A percentile compares a stretch with the other conserved stretches of the same genome.
Conservation (phyloP, 2,797 vertebrate genomes). For the Hafferia zeledoni region DNA sequence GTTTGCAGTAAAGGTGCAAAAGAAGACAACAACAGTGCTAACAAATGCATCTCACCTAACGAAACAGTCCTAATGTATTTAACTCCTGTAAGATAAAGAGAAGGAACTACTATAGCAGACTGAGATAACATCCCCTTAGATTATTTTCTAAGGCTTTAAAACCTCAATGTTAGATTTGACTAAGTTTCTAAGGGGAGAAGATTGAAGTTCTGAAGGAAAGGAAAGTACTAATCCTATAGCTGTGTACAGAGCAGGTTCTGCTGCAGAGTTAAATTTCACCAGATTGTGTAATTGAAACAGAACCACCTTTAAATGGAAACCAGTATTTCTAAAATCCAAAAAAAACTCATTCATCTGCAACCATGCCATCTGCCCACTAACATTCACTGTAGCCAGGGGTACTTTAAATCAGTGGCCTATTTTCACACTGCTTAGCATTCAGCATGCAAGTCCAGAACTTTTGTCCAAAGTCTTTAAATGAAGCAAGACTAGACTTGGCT, state of each 20-base stretch:
- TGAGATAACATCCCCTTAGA: background rate
- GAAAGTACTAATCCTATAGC: background rate
- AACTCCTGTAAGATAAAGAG: background rate
- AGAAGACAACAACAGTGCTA: background rate
- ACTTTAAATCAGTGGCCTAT: slow-evolving; percentile 65
- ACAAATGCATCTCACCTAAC: background rate
- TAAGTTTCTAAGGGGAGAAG: background rate
- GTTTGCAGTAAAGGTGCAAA: background rate
- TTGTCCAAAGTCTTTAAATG: slow-evolving; percentile 50
- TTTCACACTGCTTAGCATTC: slow-evolving; percentile 56
- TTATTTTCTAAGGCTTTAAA: background rate
- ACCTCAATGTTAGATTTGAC: background rate
- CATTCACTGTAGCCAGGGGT: background rate
- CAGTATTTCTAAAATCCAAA: background rate
- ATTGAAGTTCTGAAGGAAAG: background rate
- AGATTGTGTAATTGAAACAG: background rate
- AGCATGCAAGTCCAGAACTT: slow-evolving; percentile 39
- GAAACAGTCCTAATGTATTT: background rate
- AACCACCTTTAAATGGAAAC: background rate
- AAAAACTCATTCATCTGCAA: background rate
- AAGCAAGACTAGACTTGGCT: slow-evolving; percentile 63
- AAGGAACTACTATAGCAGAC: background rate
- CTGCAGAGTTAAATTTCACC: background rate
- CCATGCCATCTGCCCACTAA: background rate
- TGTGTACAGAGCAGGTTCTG: background rate